Percentiles rank a stretch among this genome's conserved stretches.
Evolutionary conservation across 2,797 vertebrate genomes (phyloP).

Genomic region (Lithobates sylvaticus): DNA sequence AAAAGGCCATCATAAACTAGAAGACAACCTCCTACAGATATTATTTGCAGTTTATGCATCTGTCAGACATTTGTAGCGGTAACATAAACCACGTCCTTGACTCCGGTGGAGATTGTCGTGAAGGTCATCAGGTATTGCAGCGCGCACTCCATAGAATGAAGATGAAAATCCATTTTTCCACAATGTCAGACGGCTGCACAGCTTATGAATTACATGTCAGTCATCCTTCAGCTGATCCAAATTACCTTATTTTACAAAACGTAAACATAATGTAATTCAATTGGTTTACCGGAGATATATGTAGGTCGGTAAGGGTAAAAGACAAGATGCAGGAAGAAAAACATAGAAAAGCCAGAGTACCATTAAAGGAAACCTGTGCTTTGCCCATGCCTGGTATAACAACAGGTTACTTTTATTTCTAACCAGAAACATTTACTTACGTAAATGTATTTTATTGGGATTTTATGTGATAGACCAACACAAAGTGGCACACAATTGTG

Average conservation of each 20-base stretch:
- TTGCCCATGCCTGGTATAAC: too few relatives aligned
- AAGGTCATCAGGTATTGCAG: conserved; percentile 3
- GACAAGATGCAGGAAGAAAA: background rate
- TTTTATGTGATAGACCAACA: too few relatives aligned
- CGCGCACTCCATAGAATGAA: background rate
- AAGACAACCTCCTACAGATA: background rate
- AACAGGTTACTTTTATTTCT: too few relatives aligned
- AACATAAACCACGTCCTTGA: background rate
- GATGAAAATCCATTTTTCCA: conserved; percentile 1
- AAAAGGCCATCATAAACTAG: background rate
- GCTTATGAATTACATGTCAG: background rate
- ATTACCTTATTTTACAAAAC: conserved; percentile 7
- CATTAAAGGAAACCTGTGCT: background rate
- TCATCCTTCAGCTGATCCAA: conserved; percentile 9
- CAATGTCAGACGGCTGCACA: background rate
- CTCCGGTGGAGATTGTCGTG: background rate
- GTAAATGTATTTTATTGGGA: too few relatives aligned
- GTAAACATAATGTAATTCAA: conserved; percentile 5
- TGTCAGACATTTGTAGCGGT: background rate
- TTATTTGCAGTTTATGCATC: conserved; percentile 10
- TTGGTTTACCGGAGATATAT: background rate
- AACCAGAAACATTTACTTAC: too few relatives aligned
- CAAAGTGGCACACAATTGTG: too few relatives aligned
- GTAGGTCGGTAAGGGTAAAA: background rate
- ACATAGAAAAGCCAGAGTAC: background rate